Base-by-base conservation (phyloP, 2,113 vertebrate species). In the Cepphus grylle region DNA sequence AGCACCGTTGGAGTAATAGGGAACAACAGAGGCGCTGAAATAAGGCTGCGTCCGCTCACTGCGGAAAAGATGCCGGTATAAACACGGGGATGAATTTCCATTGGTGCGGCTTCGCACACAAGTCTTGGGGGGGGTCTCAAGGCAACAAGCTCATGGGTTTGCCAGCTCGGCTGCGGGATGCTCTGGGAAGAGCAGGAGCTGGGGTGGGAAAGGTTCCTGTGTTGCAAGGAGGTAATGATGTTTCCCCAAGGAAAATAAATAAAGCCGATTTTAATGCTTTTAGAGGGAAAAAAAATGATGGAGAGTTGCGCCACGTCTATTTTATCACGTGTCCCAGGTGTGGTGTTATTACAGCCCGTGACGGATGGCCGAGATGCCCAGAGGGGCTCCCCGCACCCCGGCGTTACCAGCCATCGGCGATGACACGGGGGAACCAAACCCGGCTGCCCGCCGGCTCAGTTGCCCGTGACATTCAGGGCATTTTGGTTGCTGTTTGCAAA, bases 401-500 rank as follows among this genome's bases (percentile, higher is more conserved):
- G n/a, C 5, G 0, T 42, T 47, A 8, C 25, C 30, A 20, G 59
- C 45, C 4, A 0, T 7, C 13, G 2, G 29, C 2, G 3, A 20
- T 1, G 36, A 61, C 6, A 1, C 5, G 1, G 47, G 36, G 27
- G 6, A 30, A 5, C n/a, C 2, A 29, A 63, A 17, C 49, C 40
- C 32, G 8, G 19, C 34, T 10, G 32, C 43, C 49, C 3, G 0
- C 42, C 4, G 34, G 36, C 50, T 38, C 21, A 2, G 23, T 29
- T 23, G 5, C 34, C 52, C 6, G 8, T 20, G 73, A 11, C 11
- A 26, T 38, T 36, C 22, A 8, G 67, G 47, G 47, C 20, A 11
- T 69, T 85, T 49, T 0, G 3, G 36, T 21, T 17, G 32, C 32
- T 26, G 3, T 56, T 67, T 34, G n/a, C 34, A 34, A 70, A 49